Evolutionary conservation across 2,113 vertebrate genomes (phyloP).

Genomic region (Galeopterus variegatus): DNA sequence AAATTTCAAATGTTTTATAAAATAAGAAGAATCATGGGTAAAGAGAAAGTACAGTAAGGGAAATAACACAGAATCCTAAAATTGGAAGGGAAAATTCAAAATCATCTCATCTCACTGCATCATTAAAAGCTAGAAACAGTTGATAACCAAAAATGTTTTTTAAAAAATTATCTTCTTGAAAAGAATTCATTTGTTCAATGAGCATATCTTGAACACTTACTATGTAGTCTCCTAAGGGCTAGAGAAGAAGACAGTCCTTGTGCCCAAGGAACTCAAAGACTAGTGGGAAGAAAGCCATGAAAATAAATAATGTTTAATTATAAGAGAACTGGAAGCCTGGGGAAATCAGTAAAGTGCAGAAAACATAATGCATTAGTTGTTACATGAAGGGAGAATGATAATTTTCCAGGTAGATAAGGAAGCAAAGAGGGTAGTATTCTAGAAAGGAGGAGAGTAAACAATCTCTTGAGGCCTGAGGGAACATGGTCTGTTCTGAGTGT

Average conservation of each 20-base stretch:
- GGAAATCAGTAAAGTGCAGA: constrained; percentile 47
- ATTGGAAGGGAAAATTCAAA: neutral
- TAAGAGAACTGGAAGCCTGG: neutral
- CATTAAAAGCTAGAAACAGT: constrained; percentile 21
- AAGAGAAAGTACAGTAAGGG: neutral
- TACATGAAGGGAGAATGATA: neutral
- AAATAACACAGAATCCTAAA: constrained; percentile 55
- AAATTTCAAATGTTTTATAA: constrained; percentile 54
- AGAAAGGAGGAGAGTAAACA: neutral
- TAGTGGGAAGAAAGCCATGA: constrained; percentile 24
- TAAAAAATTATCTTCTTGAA: constrained; percentile 15
- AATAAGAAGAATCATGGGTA: neutral
- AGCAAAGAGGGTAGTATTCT: neutral
- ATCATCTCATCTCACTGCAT: neutral
- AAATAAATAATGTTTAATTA: constrained; percentile 44
- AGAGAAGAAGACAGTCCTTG: neutral
- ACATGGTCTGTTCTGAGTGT: neutral
- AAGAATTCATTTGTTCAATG: neutral
- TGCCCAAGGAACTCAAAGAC: neutral
- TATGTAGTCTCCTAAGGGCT: neutral
- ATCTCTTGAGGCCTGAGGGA: neutral
- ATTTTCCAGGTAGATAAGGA: constrained; percentile 1
- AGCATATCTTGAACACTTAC: constrained; percentile 14
- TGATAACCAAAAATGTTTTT: neutral
- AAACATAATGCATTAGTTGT: neutral